Evolutionary conservation across 2,113 vertebrate genomes (phyloP).

Genomic region (Lampris incognitus): DNA sequence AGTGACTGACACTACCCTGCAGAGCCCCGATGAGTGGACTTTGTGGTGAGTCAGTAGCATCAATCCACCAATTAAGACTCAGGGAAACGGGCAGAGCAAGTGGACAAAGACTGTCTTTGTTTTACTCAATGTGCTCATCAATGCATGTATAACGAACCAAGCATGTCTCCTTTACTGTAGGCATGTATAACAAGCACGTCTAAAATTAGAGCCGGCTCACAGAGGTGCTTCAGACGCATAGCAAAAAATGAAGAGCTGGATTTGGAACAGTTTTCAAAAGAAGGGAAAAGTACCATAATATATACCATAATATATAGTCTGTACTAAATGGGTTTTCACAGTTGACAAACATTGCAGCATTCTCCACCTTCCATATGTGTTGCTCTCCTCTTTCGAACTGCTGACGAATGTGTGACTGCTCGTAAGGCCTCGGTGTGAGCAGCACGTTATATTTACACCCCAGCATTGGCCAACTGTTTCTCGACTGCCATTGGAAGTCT

Average conservation of each 20-base stretch:
- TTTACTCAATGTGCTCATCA: neutral
- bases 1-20: neutral
- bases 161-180: neutral
- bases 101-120: constrained; percentile 21
- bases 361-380: constrained; percentile 12
- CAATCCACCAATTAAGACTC: constrained; percentile 30
- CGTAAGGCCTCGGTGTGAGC: constrained; percentile 8
- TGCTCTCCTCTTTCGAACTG: constrained; percentile 8
- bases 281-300: neutral
- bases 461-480: constrained; percentile 13
- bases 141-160: neutral
- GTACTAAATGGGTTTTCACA: too few relatives aligned
- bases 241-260: neutral
- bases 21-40: constrained; percentile 27
- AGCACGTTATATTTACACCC: constrained; percentile 38
- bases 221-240: constrained; percentile 8
- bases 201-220: constrained; percentile 1
- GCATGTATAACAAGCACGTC: neutral
- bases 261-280: neutral
- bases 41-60: constrained; percentile 16
- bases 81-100: constrained; percentile 12
- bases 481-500: constrained; percentile 11
- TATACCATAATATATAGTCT: too few relatives aligned
- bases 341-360: neutral
- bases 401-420: neutral